Base-by-base conservation (phyloP, 2,888 invertebrate genomes). In the Mylabris sibirica region DNA sequence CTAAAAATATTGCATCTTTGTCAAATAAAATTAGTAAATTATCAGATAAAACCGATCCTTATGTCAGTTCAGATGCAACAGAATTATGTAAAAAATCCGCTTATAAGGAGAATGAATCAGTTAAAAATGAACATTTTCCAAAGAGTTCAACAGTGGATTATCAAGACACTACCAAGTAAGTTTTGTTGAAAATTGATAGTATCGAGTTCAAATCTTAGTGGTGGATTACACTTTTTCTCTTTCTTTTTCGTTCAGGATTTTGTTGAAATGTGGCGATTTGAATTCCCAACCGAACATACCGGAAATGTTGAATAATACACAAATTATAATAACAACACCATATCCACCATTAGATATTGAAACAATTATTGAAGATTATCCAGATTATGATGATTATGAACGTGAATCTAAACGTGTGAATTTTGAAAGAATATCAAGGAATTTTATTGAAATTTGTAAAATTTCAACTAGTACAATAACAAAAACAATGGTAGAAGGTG, bases 381-480 rank as follows among this genome's bases (percentile, higher is more conserved):
- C 67, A 8, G 67, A 67, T 63, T 67, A 67, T 41, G 63, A 44
- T 17, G 63, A 67, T 34, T 59, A 63, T 14, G n/a, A 12, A n/a
- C 63, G 59, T 20, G 34, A 20, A 24, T 34, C 38, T 3, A 67
- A 67, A 59, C 41, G 53, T 14, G 44, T 44, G 12, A 67, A 67
- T 44, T 67, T 38, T n/a, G 44, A 67, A 24, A 9, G 30, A 30
- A 63, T 35, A 0, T 67, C 63, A 1, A 26, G 22, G 34, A 67
- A 67, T 63, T 63, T 30, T 12, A n/a, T 67, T 5, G 20, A 30
- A 26, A 67, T 67, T 44, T 67, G 67, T 34, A 1, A 30, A 17
- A 59, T 49, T 0, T 60, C 24, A 14, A 62, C 62, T 8, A 35
- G 30, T 34, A 63, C 38, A 59, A 41, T 67, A 49, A 38, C 26